These are phyloP conservation scores for Lasioglossum morio DNA, from an alignment of 2,888 invertebrate genomes.

Conservation along the genomic window DNA sequence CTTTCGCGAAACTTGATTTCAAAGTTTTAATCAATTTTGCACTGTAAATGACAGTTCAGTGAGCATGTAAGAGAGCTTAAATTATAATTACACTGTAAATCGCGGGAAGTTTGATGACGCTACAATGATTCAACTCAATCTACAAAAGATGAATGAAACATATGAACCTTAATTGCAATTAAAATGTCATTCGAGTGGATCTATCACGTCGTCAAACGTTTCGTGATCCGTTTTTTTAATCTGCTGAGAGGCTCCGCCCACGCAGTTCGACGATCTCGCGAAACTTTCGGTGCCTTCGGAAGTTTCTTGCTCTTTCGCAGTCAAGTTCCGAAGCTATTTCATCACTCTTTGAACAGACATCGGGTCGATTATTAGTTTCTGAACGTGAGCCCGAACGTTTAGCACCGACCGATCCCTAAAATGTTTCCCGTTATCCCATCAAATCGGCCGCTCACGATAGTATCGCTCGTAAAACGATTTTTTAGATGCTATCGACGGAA, in stretches of 20 bases:
- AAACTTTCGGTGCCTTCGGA: constrained; percentile 44
- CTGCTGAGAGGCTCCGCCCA: constrained; percentile 48
- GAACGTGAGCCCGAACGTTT: background rate
- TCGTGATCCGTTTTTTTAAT: constrained; percentile 33
- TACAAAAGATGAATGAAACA: background rate
- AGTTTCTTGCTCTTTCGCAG: constrained; percentile 52
- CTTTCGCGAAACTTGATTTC: background rate
- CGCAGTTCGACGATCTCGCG: constrained; percentile 34
- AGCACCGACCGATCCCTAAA: constrained; percentile 16
- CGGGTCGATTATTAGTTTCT: constrained; percentile 32
- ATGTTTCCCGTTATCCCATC: background rate
- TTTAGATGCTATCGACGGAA: background rate
- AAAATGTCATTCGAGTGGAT: background rate
- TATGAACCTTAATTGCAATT: background rate
- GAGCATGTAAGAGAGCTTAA: background rate
- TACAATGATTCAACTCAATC: background rate
- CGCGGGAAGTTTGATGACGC: background rate
- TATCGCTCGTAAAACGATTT: background rate
- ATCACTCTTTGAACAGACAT: constrained; percentile 15
- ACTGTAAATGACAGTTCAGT: background rate
- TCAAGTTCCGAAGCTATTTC: constrained; percentile 37
- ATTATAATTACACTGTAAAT: background rate
- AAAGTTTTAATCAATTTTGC: background rate
- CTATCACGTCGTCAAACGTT: background rate
- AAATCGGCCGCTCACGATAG: background rate